Evolutionary conservation across 2,888 invertebrate species (phyloP).

Genomic region (Archaeoteleia sp.): DNA sequence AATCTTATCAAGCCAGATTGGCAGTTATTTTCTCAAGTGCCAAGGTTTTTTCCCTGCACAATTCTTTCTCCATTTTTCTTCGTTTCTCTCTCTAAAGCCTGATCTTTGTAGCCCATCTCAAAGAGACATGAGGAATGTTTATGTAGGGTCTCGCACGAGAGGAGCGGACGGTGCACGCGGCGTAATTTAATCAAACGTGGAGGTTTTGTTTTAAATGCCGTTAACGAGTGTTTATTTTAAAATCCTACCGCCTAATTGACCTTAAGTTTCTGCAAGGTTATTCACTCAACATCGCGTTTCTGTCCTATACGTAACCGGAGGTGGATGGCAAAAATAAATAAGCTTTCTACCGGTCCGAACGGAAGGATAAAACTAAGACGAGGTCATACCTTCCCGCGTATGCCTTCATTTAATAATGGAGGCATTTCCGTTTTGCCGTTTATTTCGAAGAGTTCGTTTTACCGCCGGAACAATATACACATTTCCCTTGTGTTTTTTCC

Average conservation of each 20-base stretch:
- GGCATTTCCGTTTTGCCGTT: slow-evolving; percentile 35
- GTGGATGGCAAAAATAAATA: slow-evolving; percentile 60
- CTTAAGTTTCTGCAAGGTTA: slow-evolving; percentile 57
- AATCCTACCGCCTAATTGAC: slow-evolving; percentile 67
- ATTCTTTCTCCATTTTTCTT: slow-evolving; percentile 3
- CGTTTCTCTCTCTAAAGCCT: slow-evolving; percentile 20
- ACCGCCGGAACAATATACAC: no score
- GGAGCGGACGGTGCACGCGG: slow-evolving; percentile 24
- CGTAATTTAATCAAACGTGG: slow-evolving; percentile 60
- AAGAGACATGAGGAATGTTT: slow-evolving; percentile 18
- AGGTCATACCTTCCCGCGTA: neutral
- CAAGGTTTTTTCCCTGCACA: slow-evolving; percentile 3
- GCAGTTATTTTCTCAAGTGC: no score
- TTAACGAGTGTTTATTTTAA: slow-evolving; percentile 70
- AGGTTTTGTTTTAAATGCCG: slow-evolving; percentile 66
- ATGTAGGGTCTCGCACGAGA: slow-evolving; percentile 14
- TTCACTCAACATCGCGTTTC: slow-evolving; percentile 25
- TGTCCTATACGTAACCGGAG: slow-evolving; percentile 11
- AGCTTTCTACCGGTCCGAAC: slow-evolving; percentile 40
- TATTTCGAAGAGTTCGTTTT: slow-evolving; percentile 5
- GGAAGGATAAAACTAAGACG: slow-evolving; percentile 47
- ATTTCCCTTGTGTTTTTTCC: no score
- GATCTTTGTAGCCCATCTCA: slow-evolving; percentile 15
- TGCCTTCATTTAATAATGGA: slow-evolving; percentile 57
- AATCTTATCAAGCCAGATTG: neutral